A percentile compares a stretch with the other conserved stretches of the same genome.
Conservation (phyloP, 2,888 invertebrate genomes). For the Lasioglossum villosulum region DNA sequence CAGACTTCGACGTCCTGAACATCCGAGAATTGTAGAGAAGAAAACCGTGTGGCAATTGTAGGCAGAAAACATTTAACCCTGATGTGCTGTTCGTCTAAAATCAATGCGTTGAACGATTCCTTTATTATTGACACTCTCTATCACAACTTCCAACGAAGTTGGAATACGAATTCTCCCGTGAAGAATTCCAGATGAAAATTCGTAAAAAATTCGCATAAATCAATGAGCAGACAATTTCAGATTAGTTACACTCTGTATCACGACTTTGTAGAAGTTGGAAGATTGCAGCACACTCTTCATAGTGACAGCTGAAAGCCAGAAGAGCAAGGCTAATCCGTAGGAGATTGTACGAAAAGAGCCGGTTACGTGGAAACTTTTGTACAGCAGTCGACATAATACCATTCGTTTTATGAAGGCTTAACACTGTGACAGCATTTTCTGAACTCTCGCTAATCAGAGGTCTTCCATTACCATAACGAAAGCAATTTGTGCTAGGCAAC, state of each 20-base stretch:
- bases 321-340: not conserved
- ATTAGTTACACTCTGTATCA: not conserved
- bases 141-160: too few species aligned
- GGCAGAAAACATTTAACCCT: too few species aligned
- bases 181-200: too few species aligned
- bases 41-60: too few species aligned
- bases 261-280: not conserved
- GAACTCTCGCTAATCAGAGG: not conserved
- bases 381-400: not conserved
- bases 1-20: too few species aligned
- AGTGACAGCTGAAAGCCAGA: not conserved
- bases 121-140: too few species aligned
- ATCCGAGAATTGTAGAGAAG: too few species aligned
- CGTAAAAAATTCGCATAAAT: too few species aligned
- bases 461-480: conserved; percentile 21
- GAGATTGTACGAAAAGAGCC: not conserved
- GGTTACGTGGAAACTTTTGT: not conserved
- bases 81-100: too few species aligned
- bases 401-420: conserved; percentile 1
- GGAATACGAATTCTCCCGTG: too few species aligned
- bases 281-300: not conserved
- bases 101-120: too few species aligned
- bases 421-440: conserved; percentile 2
- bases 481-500: conserved; percentile 32
- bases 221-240: not conserved